Evolutionary conservation across 2,113 vertebrate genomes (phyloP), one percentile per base, ranked within the genome.

Genomic region (Elgaria multicarinata): DNA sequence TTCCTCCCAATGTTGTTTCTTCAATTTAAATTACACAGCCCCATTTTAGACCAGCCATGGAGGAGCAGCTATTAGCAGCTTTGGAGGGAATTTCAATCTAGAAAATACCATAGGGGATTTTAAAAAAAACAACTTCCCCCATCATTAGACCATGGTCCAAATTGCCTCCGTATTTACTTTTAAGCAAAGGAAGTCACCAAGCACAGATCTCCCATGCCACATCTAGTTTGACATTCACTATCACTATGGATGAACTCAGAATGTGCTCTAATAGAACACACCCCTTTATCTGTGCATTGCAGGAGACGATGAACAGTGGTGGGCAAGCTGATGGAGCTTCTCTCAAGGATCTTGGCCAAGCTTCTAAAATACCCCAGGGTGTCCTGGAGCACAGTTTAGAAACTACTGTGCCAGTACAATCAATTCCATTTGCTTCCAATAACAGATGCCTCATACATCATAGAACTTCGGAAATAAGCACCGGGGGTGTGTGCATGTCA

Each of bases 401-500:
- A 83, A 20, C 62, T n/a, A 42, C 58, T 69, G 74, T 82, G 66
- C 67, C 78, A 82, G 69, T 53, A 0, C 69, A n/a, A 46, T 46
- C 67, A 26, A 39, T 26, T 33, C 28, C 39, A n/a, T 26, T 69
- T 4, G 58, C 81, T 46, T 10, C 26, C 8, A 33, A 4, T 39
- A 24, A 26, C 2, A 0, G 87, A 72, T 64, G 46, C 13, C 18
- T 72, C 28, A 66, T 24, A 44, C 14, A 18, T 64, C 3, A 22
- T 53, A 50, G 42, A 74, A 28, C 6, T 82, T 69, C 44, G 92
- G 90, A 95, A 88, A 85, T 0, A 18, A 7, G 67, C 71, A 62
- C 1, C 84, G 89, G 24, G 71, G 46, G 3, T 44, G 82, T 77
- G 82, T 89, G n/a, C 36, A 44, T 89, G 66, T 80, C 94, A 89